Percentiles rank a stretch among this genome's conserved stretches.
These are phyloP conservation scores for Scaptomyza caliginosa DNA, from an alignment of 2,888 invertebrate genomes.

Conservation along the genomic window DNA sequence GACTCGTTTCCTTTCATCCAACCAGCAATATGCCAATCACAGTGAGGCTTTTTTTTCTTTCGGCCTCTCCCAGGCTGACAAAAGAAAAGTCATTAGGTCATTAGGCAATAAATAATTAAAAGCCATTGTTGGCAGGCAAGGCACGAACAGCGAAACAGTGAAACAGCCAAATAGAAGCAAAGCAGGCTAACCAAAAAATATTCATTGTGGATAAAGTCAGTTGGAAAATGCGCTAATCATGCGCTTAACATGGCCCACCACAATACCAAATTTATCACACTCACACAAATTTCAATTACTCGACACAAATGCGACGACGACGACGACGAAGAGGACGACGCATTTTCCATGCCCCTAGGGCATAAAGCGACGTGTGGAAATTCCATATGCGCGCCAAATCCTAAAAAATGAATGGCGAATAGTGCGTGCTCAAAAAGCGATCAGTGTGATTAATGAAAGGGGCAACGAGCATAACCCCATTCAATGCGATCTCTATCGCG, in stretches of 20 bases:
- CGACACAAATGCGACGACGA: conserved; percentile 30
- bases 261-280: conserved; percentile 68
- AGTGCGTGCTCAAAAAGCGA: conserved; percentile 79
- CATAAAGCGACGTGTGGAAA: conserved; percentile 34
- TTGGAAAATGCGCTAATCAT: conserved; percentile 72
- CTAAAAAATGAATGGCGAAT: conserved; percentile 77
- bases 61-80: conserved; percentile 29
- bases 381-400: conserved; percentile 64
- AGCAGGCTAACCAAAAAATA: conserved; percentile 32
- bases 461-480: conserved; percentile 28
- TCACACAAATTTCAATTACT: conserved; percentile 73
- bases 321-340: no score
- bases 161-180: not conserved
- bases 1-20: conserved; percentile 10
- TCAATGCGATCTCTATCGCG: conserved; percentile 10
- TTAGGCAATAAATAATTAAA: conserved; percentile 74
- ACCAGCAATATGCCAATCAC: conserved; percentile 38
- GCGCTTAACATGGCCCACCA: conserved; percentile 64
- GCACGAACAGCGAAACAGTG: conserved; percentile 35
- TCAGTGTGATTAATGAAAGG: conserved; percentile 80
- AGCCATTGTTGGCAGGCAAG: conserved; percentile 57
- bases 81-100: conserved; percentile 67
- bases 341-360: conserved; percentile 25
- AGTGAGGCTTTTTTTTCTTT: conserved; percentile 21
- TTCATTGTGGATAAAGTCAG: conserved; percentile 3